phyloP scores from a whole-genome alignment of 2,888 invertebrate genomes.

The Sphaerophoria taeniata region DNA sequence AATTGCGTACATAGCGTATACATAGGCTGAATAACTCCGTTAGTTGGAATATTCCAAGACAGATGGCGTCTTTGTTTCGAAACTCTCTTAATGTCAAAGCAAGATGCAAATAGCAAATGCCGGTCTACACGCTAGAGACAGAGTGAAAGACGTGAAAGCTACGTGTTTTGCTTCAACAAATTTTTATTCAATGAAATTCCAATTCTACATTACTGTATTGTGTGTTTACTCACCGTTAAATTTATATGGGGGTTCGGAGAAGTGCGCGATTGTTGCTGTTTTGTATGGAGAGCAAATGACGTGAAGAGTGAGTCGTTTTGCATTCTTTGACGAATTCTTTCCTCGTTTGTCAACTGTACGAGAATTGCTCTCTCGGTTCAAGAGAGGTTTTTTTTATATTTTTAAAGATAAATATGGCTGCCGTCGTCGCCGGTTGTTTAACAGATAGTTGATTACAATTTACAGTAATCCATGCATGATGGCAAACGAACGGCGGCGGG shows the following conservation, averaged over 20 bases:
- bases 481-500: conserved; percentile 3
- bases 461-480: conserved; percentile 9
- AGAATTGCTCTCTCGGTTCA: background rate
- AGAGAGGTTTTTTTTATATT: conserved; percentile 37
- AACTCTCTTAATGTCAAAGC: conserved; percentile 29
- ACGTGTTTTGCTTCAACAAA: conserved; percentile 68
- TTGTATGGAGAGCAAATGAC: conserved; percentile 45
- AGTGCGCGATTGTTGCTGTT: conserved; percentile 23
- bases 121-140: background rate
- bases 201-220: conserved; percentile 72
- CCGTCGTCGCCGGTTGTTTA: conserved; percentile 34
- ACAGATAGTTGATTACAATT: conserved; percentile 48
- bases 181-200: conserved; percentile 73
- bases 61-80: conserved; percentile 60
- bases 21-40: conserved; percentile 67
- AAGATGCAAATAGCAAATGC: conserved; percentile 40
- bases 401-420: conserved; percentile 64
- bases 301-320: conserved; percentile 26
- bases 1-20: conserved; percentile 66
- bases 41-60: conserved; percentile 70
- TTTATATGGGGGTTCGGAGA: conserved; percentile 12
- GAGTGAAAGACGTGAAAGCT: conserved; percentile 45
- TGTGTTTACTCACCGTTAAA: conserved; percentile 72
- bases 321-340: conserved; percentile 20
- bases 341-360: conserved; percentile 24